Percentiles rank a stretch among this genome's conserved stretches.
phyloP scores from a whole-genome alignment of 2,797 vertebrate species.

The Scomberomorus guttatus region DNA sequence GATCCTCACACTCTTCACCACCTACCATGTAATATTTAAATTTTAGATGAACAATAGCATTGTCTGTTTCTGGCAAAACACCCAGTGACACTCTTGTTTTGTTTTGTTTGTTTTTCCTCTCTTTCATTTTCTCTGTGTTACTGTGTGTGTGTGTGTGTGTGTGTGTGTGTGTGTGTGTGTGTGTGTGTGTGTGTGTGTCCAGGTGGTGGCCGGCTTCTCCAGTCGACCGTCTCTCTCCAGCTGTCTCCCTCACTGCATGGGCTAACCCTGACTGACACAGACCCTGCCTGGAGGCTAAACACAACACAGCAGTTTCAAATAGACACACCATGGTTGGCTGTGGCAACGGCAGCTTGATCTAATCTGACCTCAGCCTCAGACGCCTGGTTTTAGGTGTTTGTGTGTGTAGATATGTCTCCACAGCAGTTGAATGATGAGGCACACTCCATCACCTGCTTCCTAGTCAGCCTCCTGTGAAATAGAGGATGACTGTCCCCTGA shows the following conservation, averaged over 20 bases:
- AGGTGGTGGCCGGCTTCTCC: constrained; percentile 65
- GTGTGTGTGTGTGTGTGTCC: constrained; percentile 34
- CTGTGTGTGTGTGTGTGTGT: constrained; percentile 14
- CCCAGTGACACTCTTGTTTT: background rate
- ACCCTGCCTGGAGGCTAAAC: constrained; percentile 63
- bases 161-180: constrained; percentile 26
- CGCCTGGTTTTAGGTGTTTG: constrained; percentile 41
- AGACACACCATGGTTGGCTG: constrained; percentile 26
- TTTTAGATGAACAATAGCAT: constrained; percentile 21
- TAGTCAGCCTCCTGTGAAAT: constrained; percentile 50
- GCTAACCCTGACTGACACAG: constrained; percentile 65
- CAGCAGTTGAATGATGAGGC: constrained; percentile 68
- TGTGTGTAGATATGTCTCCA: constrained; percentile 40
- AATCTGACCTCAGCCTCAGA: constrained; percentile 60
- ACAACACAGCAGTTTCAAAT: constrained; percentile 43
- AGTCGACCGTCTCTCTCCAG: constrained; percentile 66
- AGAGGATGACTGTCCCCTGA: constrained; percentile 34
- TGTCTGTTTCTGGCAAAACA: constrained; percentile 20
- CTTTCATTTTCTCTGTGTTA: background rate
- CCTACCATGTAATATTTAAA: constrained; percentile 29
- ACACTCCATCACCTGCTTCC: constrained; percentile 68
- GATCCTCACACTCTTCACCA: constrained; percentile 13
- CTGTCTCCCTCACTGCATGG: constrained; percentile 62
- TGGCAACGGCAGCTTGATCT: constrained; percentile 61
- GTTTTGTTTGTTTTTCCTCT: background rate